Evolutionary conservation across 2,888 invertebrate genomes (phyloP), one percentile per base, ranked within the genome.

Genomic region (Meganola albula): DNA sequence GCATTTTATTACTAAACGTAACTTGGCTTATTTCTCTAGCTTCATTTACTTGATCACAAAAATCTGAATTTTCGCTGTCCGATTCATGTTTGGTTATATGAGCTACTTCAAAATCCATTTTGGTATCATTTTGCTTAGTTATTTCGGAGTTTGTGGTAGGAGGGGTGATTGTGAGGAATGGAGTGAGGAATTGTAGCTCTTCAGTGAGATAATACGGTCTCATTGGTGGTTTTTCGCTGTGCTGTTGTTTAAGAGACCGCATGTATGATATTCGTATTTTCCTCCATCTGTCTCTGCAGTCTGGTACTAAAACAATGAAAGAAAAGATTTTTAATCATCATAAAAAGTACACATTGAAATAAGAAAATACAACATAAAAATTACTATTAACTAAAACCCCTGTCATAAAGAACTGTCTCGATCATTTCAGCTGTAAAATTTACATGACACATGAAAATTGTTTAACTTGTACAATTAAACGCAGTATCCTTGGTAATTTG

Each of bases 251-350:
- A 1, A 57, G 22, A 1, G 53, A 58, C 12, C 61, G 46, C 50
- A 54, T 55, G 34, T 45, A 61, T 0, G 58, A 58, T 12, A 57
- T 58, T 7, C 60, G 31, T 30, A 61, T 57, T 30, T 57, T 58
- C 2, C 61, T 42, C 60, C 61, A 61, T 46, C 51, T 55, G 14
- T 58, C 58, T 29, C 57, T 48, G 29, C 60, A 61, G 13, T 57
- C 55, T 6, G 48, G 45, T 14, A 57, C 60, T 60, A 55, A 12
- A 50, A 53, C 25, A 44, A 41, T 31, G 10, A 23, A 32, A 37
- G n/a, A 20, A 21, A 0, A 9, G 1, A 1, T 26, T 16, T 34
- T 12, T 11, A 30, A 26, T 2, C 9, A 10, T 14, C 16, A n/a
- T n/a, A n/a, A n/a, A n/a, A n/a, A n/a, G n/a, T n/a, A n/a, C n/a